Evolutionary conservation across 2,797 vertebrate species (phyloP).

Genomic region (Sciaenops ocellatus): DNA sequence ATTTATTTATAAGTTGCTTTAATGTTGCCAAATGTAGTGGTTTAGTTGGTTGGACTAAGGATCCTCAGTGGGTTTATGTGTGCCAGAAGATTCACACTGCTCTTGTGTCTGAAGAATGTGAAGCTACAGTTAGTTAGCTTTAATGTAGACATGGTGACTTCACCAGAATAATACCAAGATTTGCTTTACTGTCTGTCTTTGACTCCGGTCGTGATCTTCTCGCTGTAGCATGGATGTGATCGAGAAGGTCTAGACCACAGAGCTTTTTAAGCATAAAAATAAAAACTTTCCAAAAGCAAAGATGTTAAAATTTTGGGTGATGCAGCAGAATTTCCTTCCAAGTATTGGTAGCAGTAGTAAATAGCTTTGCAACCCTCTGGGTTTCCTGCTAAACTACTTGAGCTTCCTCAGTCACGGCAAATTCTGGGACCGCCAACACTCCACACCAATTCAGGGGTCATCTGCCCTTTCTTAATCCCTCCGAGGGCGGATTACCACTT

Average conservation of each 20-base stretch:
- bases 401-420: slow-evolving; percentile 30
- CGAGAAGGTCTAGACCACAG: too few relatives aligned
- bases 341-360: neutral
- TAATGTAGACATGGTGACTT: neutral
- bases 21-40: too few relatives aligned
- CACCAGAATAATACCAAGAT: neutral
- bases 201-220: slow-evolving; percentile 2
- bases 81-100: too few relatives aligned
- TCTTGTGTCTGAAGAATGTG: too few relatives aligned
- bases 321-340: neutral
- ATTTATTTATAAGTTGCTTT: too few relatives aligned
- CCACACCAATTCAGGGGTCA: slow-evolving; percentile 39
- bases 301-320: neutral
- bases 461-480: slow-evolving; percentile 56
- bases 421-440: slow-evolving; percentile 23
- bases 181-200: neutral
- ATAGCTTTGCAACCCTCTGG: neutral
- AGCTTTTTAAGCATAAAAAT: neutral
- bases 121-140: too few relatives aligned
- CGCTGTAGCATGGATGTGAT: neutral
- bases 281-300: neutral
- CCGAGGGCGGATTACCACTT: slow-evolving; percentile 21
- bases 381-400: slow-evolving; percentile 29
- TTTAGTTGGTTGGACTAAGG: too few relatives aligned
- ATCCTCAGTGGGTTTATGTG: too few relatives aligned